These are phyloP conservation scores for Lepus europaeus DNA, from an alignment of 2,113 vertebrate species.

Conservation along the genomic window DNA sequence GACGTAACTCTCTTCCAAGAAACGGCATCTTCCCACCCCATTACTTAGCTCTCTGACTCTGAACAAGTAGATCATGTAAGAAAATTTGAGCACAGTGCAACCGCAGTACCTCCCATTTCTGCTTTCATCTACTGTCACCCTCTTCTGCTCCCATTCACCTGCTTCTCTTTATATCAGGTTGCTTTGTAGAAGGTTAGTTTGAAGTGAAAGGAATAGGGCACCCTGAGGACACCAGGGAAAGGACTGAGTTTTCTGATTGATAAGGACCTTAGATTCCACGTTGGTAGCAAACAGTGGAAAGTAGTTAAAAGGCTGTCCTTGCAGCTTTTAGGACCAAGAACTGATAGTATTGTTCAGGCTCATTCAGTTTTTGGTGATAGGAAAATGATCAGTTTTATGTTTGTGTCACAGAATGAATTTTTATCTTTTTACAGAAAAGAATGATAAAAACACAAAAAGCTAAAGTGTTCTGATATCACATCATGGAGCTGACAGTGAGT, in stretches of 20 bases:
- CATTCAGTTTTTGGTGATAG: background rate
- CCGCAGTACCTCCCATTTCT: background rate
- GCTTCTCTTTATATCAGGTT: background rate
- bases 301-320: background rate
- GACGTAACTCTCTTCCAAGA: background rate
- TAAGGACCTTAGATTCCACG: background rate
- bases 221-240: background rate
- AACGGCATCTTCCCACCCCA: background rate
- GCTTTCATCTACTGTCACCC: background rate
- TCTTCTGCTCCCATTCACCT: no score
- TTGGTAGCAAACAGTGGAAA: background rate
- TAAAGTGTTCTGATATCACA: background rate
- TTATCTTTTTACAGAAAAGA: background rate
- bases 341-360: background rate
- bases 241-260: background rate
- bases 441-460: slow-evolving; percentile 45
- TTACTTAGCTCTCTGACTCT: background rate
- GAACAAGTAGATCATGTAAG: background rate
- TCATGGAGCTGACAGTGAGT: slow-evolving; percentile 1
- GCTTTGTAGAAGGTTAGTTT: background rate
- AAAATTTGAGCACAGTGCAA: background rate
- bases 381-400: background rate
- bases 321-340: background rate
- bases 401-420: background rate
- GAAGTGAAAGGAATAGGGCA: background rate